phyloP scores from a whole-genome alignment of 2,113 vertebrate species.

The Rhinolophus sinicus region DNA sequence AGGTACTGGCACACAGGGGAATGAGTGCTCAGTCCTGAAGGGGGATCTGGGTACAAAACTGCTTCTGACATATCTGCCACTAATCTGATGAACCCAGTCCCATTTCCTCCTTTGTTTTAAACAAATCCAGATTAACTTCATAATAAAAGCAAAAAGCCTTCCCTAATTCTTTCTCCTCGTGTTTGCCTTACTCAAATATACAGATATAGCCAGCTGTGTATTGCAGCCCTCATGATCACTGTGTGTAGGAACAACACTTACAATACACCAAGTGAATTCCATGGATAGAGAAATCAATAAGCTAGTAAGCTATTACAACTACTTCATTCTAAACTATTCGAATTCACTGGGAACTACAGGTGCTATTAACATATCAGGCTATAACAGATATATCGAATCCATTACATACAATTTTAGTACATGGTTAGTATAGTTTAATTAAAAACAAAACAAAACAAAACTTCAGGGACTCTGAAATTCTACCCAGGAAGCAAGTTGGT shows the following conservation, averaged over 20 bases:
- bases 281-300: constrained; percentile 68
- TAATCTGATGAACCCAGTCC: background rate
- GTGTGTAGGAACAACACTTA: background rate
- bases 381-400: constrained; percentile 46
- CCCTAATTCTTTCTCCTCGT: background rate
- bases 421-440: constrained; percentile 50
- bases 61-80: background rate
- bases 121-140: background rate
- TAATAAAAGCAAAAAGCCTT: background rate
- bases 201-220: background rate
- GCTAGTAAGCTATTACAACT: constrained; percentile 61
- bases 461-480: constrained; percentile 24
- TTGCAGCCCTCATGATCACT: background rate
- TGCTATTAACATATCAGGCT: constrained; percentile 59
- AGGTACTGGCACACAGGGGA: background rate
- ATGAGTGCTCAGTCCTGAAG: background rate
- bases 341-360: constrained; percentile 45
- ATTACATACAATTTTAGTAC: constrained; percentile 65
- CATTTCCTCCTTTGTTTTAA: background rate
- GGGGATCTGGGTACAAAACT: background rate
- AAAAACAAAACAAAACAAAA: background rate
- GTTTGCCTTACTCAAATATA: background rate
- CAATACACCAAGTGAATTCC: constrained; percentile 11
- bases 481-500: background rate
- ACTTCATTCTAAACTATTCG: constrained; percentile 71